These are phyloP conservation scores for Euzophera pinguis DNA, from an alignment of 2,888 invertebrate genomes.

Conservation along the genomic window DNA sequence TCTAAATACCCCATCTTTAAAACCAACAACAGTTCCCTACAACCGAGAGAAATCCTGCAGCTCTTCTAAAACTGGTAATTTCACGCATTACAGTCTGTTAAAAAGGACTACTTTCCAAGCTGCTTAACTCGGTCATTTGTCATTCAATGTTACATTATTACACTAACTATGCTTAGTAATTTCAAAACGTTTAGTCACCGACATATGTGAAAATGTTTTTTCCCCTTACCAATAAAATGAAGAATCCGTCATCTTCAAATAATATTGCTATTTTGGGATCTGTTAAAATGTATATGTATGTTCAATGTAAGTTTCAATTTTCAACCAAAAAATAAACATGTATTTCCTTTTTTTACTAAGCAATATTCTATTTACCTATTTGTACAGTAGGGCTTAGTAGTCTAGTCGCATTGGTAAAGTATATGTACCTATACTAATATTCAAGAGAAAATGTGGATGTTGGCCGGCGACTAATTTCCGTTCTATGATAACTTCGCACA, in stretches of 20 bases:
- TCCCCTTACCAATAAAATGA: background rate
- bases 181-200: constrained; percentile 24
- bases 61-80: constrained; percentile 41
- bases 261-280: too few species aligned
- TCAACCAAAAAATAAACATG: too few species aligned
- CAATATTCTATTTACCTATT: too few species aligned
- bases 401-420: too few species aligned
- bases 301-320: too few species aligned
- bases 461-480: constrained; percentile 8
- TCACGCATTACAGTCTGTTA: constrained; percentile 37
- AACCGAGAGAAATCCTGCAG: constrained; percentile 36
- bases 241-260: too few species aligned
- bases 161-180: constrained; percentile 26
- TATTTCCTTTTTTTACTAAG: too few species aligned
- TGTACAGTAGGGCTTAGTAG: too few species aligned
- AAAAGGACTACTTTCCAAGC: constrained; percentile 51
- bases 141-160: constrained; percentile 40
- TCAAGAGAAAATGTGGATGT: constrained; percentile 26
- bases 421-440: background rate
- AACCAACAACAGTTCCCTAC: constrained; percentile 36
- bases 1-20: constrained; percentile 26
- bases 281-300: too few species aligned
- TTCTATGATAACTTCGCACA: background rate
- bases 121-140: constrained; percentile 41
- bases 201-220: constrained; percentile 18